A percentile compares a stretch with the other conserved stretches of the same genome.
These are phyloP conservation scores for Apamea epomidion DNA, from an alignment of 2,888 invertebrate genomes.

Conservation along the genomic window DNA sequence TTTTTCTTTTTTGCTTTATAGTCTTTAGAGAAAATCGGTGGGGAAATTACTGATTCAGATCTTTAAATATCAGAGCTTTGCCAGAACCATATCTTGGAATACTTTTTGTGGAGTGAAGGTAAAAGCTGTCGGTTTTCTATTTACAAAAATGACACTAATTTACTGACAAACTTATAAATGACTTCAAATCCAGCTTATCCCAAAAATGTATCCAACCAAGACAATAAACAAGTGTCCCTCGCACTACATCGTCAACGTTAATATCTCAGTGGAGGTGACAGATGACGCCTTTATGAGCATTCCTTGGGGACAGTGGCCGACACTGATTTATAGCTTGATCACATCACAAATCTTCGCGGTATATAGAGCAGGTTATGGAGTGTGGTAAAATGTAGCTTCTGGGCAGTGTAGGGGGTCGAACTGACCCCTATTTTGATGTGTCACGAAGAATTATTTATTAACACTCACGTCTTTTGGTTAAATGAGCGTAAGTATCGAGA, in stretches of 20 bases:
- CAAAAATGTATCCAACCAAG: slow-evolving; percentile 10
- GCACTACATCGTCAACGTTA: slow-evolving; percentile 58
- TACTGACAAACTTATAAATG: slow-evolving; percentile 9
- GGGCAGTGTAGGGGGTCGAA: neutral
- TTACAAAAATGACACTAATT: neutral
- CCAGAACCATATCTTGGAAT: neutral
- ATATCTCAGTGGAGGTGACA: slow-evolving; percentile 64
- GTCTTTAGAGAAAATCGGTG: neutral
- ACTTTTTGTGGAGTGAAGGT: neutral
- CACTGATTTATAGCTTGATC: slow-evolving; percentile 70
- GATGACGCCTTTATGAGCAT: slow-evolving; percentile 71
- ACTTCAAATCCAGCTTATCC: slow-evolving; percentile 23
- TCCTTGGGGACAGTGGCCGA: slow-evolving; percentile 64
- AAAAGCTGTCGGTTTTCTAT: neutral
- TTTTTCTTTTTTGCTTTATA: neutral
- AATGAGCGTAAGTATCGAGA: neutral
- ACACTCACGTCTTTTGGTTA: neutral
- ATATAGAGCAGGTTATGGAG: slow-evolving; percentile 53
- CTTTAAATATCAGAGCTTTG: neutral
- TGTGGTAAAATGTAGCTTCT: slow-evolving; percentile 58
- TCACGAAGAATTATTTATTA: slow-evolving; percentile 13
- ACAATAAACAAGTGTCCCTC: slow-evolving; percentile 53
- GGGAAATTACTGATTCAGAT: neutral
- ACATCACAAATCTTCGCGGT: slow-evolving; percentile 67
- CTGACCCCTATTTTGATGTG: slow-evolving; percentile 35